These are phyloP conservation scores for Murina feae DNA, from an alignment of 2,113 vertebrate species.

Conservation along the genomic window DNA sequence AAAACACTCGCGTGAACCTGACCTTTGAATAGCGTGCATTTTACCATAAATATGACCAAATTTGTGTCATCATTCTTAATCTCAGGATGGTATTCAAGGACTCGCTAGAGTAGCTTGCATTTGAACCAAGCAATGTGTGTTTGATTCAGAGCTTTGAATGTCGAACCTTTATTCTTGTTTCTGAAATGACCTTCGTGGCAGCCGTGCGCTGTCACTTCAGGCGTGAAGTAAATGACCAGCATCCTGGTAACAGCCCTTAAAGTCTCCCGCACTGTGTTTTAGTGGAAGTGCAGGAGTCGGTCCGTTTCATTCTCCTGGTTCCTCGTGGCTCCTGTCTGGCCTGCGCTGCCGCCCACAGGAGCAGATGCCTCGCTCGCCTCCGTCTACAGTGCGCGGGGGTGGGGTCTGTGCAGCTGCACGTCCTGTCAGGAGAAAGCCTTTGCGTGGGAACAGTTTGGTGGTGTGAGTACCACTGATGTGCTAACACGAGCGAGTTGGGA, in stretches of 20 bases:
- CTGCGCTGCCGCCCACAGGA: constrained; percentile 31
- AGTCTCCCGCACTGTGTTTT: neutral
- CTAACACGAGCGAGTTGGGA: constrained; percentile 75
- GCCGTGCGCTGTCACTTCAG: neutral
- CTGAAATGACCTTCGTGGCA: neutral
- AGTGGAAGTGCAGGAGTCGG: neutral
- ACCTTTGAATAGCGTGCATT: neutral
- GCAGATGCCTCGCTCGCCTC: constrained; percentile 34
- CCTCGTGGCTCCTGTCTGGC: neutral
- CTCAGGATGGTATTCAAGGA: neutral
- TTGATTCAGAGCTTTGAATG: neutral
- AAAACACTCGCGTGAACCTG: neutral
- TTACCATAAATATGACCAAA: neutral
- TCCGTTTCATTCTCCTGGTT: neutral
- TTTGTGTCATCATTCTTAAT: neutral
- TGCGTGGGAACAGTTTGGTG: constrained; percentile 75
- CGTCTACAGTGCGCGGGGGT: constrained; percentile 62
- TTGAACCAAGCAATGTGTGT: neutral
- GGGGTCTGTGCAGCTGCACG: constrained; percentile 66
- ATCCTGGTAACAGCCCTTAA: neutral
- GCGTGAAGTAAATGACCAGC: neutral
- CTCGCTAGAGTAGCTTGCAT: neutral
- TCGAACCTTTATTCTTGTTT: neutral
- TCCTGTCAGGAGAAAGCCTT: constrained; percentile 69
- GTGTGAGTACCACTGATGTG: constrained; percentile 76